A percentile compares a stretch with the other conserved stretches of the same genome.
Conservation (phyloP, 2,888 invertebrate genomes). For the Conops quadrifasciatus region DNA sequence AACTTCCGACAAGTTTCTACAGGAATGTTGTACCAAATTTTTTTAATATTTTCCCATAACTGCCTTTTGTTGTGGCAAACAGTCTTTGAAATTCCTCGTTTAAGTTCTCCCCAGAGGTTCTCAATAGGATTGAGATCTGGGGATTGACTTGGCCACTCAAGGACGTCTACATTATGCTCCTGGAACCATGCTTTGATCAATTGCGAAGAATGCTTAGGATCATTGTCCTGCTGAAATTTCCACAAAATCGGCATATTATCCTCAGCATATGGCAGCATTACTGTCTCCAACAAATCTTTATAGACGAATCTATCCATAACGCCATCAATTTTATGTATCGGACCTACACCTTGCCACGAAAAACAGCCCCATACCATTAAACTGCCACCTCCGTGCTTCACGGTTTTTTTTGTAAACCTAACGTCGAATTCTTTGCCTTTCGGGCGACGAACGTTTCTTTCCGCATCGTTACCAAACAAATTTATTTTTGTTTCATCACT, state of each 20-base stretch:
- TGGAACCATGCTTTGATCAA: background rate
- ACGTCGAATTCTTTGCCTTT: constrained; percentile 1
- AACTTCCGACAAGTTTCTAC: constrained; percentile 33
- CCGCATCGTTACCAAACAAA: background rate
- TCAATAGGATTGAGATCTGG: too few species aligned
- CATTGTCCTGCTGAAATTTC: background rate
- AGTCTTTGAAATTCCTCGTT: background rate
- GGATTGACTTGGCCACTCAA: background rate
- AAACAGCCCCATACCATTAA: background rate
- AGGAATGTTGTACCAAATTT: constrained; percentile 28
- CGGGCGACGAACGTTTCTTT: background rate
- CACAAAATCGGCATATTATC: background rate
- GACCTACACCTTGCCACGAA: background rate
- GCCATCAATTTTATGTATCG: constrained; percentile 2
- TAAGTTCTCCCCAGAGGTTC: too few species aligned
- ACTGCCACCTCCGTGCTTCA: constrained; percentile 7
- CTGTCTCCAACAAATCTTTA: background rate
- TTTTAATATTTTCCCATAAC: constrained; percentile 28
- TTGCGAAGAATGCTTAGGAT: constrained; percentile 7
- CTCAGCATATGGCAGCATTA: background rate
- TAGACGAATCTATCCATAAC: constrained; percentile 2
- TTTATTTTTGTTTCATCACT: background rate
- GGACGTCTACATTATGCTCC: background rate
- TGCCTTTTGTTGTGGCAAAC: background rate
- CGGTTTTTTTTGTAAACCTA: constrained; percentile 2